Conservation (phyloP, 2,797 vertebrate genomes). For the Siniperca obscura region DNA sequence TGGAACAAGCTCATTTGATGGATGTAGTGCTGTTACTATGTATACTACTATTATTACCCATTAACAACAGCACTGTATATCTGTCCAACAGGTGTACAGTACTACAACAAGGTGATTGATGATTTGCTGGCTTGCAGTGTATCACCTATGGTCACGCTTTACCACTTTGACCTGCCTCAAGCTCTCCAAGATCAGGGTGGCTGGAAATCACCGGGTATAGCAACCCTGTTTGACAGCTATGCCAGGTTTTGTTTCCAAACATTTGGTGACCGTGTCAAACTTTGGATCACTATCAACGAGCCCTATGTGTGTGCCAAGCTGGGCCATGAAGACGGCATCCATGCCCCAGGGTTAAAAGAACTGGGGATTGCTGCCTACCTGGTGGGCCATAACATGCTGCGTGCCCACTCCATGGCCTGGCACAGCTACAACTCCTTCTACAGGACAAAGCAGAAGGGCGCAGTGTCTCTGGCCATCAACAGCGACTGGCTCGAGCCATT, state of each 20-base stretch:
- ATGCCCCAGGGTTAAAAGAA: slow-evolving; percentile 82
- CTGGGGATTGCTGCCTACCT: slow-evolving; percentile 81
- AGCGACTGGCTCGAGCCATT: slow-evolving; percentile 85
- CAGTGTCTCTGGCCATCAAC: slow-evolving; percentile 84
- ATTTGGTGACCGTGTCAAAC: slow-evolving; percentile 87
- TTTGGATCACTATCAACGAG: slow-evolving; percentile 90
- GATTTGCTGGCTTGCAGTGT: slow-evolving; percentile 82
- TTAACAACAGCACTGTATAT: slow-evolving; percentile 12
- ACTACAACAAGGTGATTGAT: slow-evolving; percentile 89
- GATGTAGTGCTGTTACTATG: neutral
- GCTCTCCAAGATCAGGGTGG: slow-evolving; percentile 86
- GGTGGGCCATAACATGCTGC: slow-evolving; percentile 86
- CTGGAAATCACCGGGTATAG: slow-evolving; percentile 80
- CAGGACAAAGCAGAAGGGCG: slow-evolving; percentile 78
- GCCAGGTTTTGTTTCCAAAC: slow-evolving; percentile 87
- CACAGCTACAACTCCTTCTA: slow-evolving; percentile 85
- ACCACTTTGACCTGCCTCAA: slow-evolving; percentile 89
- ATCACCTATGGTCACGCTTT: slow-evolving; percentile 85
- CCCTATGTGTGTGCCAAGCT: slow-evolving; percentile 79
- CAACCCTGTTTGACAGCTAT: slow-evolving; percentile 82
- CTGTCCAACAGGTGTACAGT: slow-evolving; percentile 81
- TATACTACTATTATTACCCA: neutral
- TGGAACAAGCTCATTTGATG: neutral
- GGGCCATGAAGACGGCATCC: slow-evolving; percentile 79
- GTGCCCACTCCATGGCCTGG: slow-evolving; percentile 86